Evolutionary conservation across 2,888 invertebrate genomes (phyloP), one percentile per base, ranked within the genome.

Genomic region (Arctia plantaginis): DNA sequence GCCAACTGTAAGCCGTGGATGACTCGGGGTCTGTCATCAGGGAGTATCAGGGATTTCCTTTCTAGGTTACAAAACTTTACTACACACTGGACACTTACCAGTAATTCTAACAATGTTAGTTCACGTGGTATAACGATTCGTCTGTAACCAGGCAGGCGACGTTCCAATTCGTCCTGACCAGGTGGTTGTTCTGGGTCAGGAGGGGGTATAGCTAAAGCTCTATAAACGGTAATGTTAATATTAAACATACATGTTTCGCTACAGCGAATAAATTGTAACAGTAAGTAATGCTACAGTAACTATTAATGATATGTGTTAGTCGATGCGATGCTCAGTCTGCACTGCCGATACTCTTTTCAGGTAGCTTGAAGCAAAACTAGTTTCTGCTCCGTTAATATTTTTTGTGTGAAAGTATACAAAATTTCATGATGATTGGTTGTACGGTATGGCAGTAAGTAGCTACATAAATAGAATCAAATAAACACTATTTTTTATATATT

Each of bases 51-150:
- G n/a, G n/a, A n/a, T n/a, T n/a, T n/a, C n/a, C n/a, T n/a, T n/a
- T n/a, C n/a, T n/a, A n/a, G n/a, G n/a, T n/a, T n/a, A n/a, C n/a
- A n/a, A n/a, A n/a, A n/a, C n/a, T n/a, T n/a, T n/a, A n/a, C n/a
- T n/a, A n/a, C n/a, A n/a, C n/a, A n/a, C 15, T 44, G 27, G 55
- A 18, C 23, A 81, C 93, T 91, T 87, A 97, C 97, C 93, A 97
- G 85, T 7, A 97, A 87, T 86, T 97, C 97, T 78, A 97, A 96
- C 44, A 97, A 89, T 0, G 96, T 96, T 47, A 96, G 93, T 80
- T 97, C 97, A 41, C 95, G 88, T 0, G 97, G 96, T 80, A 96
- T 93, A 12, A 96, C 95, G 72, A 97, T 96, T 3, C 96, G 96
- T 73, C 96, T 90, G 83, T 96, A 95, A 47, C 96, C 96, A 1